A percentile compares a stretch with the other conserved stretches of the same genome.
Conservation (phyloP, 2,888 invertebrate species). For the Lasioglossum pauxillum region DNA sequence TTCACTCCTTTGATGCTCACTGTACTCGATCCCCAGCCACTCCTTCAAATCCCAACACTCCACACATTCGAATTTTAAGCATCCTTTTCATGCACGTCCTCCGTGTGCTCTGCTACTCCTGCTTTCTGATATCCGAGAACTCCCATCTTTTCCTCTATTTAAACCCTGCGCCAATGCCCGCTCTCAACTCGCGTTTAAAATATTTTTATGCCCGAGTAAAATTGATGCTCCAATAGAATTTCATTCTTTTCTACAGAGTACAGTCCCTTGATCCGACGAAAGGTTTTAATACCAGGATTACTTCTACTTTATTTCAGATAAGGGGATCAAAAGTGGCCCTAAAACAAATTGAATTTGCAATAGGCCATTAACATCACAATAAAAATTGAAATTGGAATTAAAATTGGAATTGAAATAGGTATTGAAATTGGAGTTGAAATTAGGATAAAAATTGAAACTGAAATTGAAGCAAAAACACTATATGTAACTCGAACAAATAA, state of each 20-base stretch:
- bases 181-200: neutral
- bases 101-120: neutral
- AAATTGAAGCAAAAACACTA: too few relatives aligned
- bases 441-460: too few relatives aligned
- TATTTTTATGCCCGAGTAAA: neutral
- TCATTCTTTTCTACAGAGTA: neutral
- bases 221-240: neutral
- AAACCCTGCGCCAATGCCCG: neutral
- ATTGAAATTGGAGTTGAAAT: too few relatives aligned
- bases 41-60: neutral
- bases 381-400: too few relatives aligned
- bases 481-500: too few relatives aligned
- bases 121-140: neutral
- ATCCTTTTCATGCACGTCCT: neutral
- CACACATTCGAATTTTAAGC: neutral
- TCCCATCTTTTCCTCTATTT: neutral
- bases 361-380: too few relatives aligned
- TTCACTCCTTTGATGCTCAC: neutral
- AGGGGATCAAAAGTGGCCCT: too few relatives aligned
- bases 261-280: neutral
- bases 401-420: too few relatives aligned
- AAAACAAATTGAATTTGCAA: too few relatives aligned
- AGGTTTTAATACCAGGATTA: neutral
- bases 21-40: neutral
- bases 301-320: neutral